Evolutionary conservation across 2,888 invertebrate species (phyloP), one percentile per base, ranked within the genome.

Genomic region (Petrolisthes cinctipes): DNA sequence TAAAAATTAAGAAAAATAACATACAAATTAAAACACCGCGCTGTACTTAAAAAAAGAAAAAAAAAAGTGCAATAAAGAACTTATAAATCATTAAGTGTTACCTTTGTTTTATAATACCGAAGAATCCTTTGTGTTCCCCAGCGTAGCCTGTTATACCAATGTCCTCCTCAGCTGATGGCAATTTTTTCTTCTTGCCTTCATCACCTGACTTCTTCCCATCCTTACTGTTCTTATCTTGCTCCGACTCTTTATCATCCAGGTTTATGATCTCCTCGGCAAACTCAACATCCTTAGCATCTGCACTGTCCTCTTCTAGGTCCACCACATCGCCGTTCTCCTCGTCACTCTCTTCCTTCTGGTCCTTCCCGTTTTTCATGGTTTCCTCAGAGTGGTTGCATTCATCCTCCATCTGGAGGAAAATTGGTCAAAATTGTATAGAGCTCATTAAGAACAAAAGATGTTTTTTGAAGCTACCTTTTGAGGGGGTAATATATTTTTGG

Each of bases 21-120:
- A 37, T 37, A 37, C 37, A 37, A 37, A 2, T 37, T 37, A 37
- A 37, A 37, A 1, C 37, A 37, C 37, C 2, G 37, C 2, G 37
- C 37, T 37, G 37, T 37, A 2, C 37, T 37, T 37, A 37, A 37
- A 37, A 0, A 37, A 37, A 37, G n/a, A n/a, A n/a, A 37, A 1
- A 37, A 37, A 2, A 37, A 37, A 37, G 2, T 37, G 37, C 37
- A 37, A 37, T 37, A 37, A 37, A 37, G 37, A 37, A 37, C 37
- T 37, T 37, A 0, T 37, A 37, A 37, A 37, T 37, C 37, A 37
- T 37, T 37, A 37, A 37, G 37, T 2, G 73, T 51, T 66, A 89
- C 89, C 89, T 89, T 68, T 89, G 89, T 23, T 89, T 89, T 14
- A 89, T 89, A 66, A 89, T 89, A 51, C 85, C 89, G 79, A 89